These are phyloP conservation scores for Euzetes globulus DNA, from an alignment of 2,888 invertebrate genomes.

Conservation along the genomic window DNA sequence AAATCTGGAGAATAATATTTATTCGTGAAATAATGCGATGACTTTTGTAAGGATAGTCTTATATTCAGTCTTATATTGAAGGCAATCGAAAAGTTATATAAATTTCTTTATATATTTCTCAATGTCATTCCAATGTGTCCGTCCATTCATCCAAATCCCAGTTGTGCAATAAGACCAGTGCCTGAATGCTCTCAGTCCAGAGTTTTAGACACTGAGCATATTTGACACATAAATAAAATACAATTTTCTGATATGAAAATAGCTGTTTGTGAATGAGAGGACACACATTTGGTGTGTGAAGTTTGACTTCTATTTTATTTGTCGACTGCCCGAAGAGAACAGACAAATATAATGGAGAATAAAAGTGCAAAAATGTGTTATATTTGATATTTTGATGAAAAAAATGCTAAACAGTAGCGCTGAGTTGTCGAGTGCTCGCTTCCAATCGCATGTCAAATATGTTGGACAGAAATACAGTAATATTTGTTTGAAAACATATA, in stretches of 20 bases:
- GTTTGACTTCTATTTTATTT: not conserved
- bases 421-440: not conserved
- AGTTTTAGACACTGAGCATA: conserved; percentile 20
- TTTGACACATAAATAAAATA: conserved; percentile 25
- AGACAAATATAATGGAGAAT: not conserved
- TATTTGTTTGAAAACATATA: conserved; percentile 13
- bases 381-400: conserved; percentile 29
- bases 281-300: not conserved
- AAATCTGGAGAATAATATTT: not conserved
- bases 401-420: conserved; percentile 25
- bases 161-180: conserved; percentile 10
- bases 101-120: not conserved
- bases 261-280: conserved; percentile 1
- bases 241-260: conserved; percentile 23
- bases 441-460: conserved; percentile 17
- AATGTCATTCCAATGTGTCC: conserved; percentile 26
- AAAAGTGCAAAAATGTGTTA: conserved; percentile 34
- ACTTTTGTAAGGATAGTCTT: not conserved
- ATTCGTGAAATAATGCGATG: not conserved
- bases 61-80: not conserved
- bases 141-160: conserved; percentile 24
- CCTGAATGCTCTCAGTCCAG: not conserved
- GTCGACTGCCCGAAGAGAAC: not conserved
- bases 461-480: not conserved
- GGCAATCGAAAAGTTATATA: not conserved